phyloP scores from a whole-genome alignment of 2,888 invertebrate species.

The Sphinx pinastri region DNA sequence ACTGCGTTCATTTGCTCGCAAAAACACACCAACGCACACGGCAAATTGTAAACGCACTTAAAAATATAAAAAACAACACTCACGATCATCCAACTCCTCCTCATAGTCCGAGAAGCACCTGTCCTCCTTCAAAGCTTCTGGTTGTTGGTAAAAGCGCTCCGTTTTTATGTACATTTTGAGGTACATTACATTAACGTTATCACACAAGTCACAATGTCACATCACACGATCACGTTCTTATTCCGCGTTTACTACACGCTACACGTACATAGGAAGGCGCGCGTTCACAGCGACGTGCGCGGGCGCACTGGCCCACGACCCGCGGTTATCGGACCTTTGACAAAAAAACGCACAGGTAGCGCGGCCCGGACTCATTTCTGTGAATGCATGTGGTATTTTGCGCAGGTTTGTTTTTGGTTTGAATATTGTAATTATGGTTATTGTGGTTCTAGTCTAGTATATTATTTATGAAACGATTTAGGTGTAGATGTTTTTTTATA shows the following conservation, averaged over 20 bases:
- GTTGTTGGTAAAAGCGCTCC: constrained; percentile 74
- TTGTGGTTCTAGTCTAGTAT: too few relatives aligned
- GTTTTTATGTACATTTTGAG: constrained; percentile 79
- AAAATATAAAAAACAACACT: constrained; percentile 45
- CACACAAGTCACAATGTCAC: constrained; percentile 31
- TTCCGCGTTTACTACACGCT: constrained; percentile 14
- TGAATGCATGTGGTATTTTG: constrained; percentile 41
- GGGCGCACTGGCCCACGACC: constrained; percentile 70
- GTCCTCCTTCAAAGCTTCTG: constrained; percentile 68
- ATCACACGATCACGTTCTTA: constrained; percentile 15
- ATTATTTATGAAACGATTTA: too few relatives aligned
- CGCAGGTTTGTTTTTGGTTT: constrained; percentile 14
- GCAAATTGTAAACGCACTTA: neutral
- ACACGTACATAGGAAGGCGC: constrained; percentile 47
- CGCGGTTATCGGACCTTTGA: constrained; percentile 67
- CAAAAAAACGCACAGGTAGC: constrained; percentile 65
- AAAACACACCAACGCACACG: neutral
- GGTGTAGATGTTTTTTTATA: too few relatives aligned
- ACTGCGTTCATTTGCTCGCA: neutral
- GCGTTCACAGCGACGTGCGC: constrained; percentile 64
- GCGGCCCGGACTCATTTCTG: constrained; percentile 36
- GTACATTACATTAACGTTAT: constrained; percentile 62
- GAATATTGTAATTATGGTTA: neutral
- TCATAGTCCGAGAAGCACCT: constrained; percentile 73
- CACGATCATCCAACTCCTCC: constrained; percentile 73